Conservation (phyloP, 2,797 vertebrate genomes). For the Tamandua tetradactyla region DNA sequence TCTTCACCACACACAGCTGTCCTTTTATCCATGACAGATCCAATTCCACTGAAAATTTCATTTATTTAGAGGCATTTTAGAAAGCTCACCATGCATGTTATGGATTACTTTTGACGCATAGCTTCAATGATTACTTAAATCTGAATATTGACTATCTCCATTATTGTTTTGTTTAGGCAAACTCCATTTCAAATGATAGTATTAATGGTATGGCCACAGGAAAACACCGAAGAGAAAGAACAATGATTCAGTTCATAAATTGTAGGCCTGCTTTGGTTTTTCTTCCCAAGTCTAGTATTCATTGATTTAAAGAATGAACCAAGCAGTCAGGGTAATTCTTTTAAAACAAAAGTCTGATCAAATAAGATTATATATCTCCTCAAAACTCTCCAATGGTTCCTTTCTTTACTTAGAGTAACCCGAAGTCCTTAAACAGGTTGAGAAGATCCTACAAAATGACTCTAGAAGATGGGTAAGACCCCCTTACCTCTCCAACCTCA, state of each 20-base stretch:
- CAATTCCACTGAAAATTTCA: neutral
- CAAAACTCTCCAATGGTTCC: neutral
- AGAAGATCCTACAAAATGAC: neutral
- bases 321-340: neutral
- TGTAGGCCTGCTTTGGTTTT: neutral
- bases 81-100: neutral
- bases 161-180: neutral
- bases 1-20: neutral
- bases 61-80: neutral
- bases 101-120: neutral
- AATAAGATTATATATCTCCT: neutral
- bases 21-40: neutral
- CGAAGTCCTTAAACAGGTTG: neutral
- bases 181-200: neutral
- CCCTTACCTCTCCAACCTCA: neutral
- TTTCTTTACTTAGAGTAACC: neutral
- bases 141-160: neutral
- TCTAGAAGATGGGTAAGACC: neutral
- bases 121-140: neutral
- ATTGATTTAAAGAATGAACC: constrained; percentile 27
- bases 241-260: neutral
- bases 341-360: neutral
- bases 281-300: neutral
- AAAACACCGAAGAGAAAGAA: neutral
- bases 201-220: neutral